Evolutionary conservation across 2,888 invertebrate species (phyloP).

Genomic region (Hydroisotoma schaefferi): DNA sequence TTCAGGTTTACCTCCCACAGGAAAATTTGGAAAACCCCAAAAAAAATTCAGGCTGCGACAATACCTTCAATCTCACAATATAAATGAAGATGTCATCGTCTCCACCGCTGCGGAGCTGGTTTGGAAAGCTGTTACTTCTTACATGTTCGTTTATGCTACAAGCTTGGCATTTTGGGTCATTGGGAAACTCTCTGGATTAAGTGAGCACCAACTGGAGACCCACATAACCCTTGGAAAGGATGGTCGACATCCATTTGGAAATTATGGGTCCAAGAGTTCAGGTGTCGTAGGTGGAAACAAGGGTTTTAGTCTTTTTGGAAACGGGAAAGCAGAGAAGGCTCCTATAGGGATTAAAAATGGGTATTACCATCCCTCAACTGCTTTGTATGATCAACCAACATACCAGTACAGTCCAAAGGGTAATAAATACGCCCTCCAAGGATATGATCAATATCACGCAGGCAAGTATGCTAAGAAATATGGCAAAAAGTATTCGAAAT

Average conservation of each 20-base stretch:
- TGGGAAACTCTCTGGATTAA: neutral
- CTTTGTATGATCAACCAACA: constrained; percentile 24
- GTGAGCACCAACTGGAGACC: constrained; percentile 4
- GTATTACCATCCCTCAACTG: constrained; percentile 23
- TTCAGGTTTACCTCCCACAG: too few species aligned
- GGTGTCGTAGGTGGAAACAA: neutral
- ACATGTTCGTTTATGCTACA: constrained; percentile 8
- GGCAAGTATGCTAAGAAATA: constrained; percentile 20
- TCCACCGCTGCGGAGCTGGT: neutral
- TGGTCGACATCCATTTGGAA: constrained; percentile 9
- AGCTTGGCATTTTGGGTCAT: neutral
- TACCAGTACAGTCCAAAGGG: constrained; percentile 24
- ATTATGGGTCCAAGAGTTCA: neutral
- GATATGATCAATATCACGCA: constrained; percentile 32
- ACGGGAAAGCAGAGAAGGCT: neutral
- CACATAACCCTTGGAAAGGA: constrained; percentile 8
- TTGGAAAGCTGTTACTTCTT: constrained; percentile 8
- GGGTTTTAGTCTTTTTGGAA: constrained; percentile 7
- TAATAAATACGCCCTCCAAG: constrained; percentile 16
- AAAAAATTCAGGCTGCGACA: too few species aligned
- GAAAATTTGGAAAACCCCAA: too few species aligned
- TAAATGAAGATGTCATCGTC: constrained; percentile 3
- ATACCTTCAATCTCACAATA: too few species aligned
- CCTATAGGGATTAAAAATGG: neutral
- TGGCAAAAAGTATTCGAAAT: constrained; percentile 9